Evolutionary conservation across 1,140 invertebrate species (phyloP), one percentile per base, ranked within the genome.

Genomic region (Drosophila lini): DNA sequence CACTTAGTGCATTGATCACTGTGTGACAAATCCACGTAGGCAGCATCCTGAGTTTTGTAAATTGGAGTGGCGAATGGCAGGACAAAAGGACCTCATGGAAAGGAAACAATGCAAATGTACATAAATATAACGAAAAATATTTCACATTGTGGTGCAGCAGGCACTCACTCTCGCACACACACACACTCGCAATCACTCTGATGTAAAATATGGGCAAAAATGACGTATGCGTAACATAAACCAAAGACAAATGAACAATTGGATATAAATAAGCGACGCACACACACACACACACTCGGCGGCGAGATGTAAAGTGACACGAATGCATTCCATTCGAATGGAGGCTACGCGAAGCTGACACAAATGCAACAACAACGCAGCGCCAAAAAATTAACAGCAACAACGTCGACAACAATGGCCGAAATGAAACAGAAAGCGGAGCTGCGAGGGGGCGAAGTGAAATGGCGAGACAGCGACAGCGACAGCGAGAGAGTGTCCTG

Each of bases 171-270:
- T 41, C 59, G 31, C 34, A 32, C 34, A 62, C 53, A 42, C 48
- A 16, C 47, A 36, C 36, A 16, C 32, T 36, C 16, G 45, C 16
- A 56, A 41, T 58, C 58, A 63, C 50, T 63, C 36, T 71, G 47
- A 59, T 81, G 67, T 78, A 88, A 86, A 88, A 86, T 86, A 86
- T 86, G 85, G 84, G 67, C 84, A 75, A 62, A 83, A 86, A 89
- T 89, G 84, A 89, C 81, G 84, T 89, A 89, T 89, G 84, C 84
- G 84, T 89, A 89, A 81, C 85, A 89, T 84, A 89, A 89, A 84
- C 84, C 84, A 89, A 89, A 89, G 84, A 81, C 84, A 89, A 89
- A 89, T 89, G 84, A 89, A 89, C 84, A 89, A 89, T 89, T 89
- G 84, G 84, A 81, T 89, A 89, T 89, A 89, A 89, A 89, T 89